phyloP scores from a whole-genome alignment of 2,113 vertebrate genomes.

The Pseudopipra pipra region DNA sequence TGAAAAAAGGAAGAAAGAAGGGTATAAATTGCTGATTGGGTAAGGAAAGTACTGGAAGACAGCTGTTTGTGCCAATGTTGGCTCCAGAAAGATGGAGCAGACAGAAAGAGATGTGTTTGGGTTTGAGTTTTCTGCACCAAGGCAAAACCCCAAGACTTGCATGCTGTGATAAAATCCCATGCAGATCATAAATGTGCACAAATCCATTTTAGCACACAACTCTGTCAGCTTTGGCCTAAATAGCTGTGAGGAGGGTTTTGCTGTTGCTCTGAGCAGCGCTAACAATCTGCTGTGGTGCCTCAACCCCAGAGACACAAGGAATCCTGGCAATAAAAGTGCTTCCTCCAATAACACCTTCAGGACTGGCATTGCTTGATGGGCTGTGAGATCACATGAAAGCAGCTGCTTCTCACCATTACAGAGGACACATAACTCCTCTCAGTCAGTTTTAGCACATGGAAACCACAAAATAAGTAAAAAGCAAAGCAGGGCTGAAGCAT shows the following conservation, averaged over 20 bases:
- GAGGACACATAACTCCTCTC: background rate
- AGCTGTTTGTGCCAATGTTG: background rate
- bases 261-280: background rate
- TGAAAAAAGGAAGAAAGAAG: background rate
- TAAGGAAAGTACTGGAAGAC: background rate
- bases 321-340: background rate
- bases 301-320: background rate
- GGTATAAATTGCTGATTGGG: background rate
- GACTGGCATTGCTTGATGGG: background rate
- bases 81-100: background rate
- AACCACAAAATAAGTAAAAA: slow-evolving; percentile 29
- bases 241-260: background rate
- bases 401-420: slow-evolving; percentile 8
- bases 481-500: background rate
- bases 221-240: background rate
- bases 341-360: slow-evolving; percentile 26
- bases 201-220: background rate
- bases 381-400: slow-evolving; percentile 1
- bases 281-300: background rate
- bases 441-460: background rate
- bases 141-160: background rate
- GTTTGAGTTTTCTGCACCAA: background rate
- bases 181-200: background rate
- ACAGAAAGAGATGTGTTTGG: background rate
- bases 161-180: background rate